Percentiles rank a stretch among this genome's conserved stretches.
Conservation (phyloP, 2,113 vertebrate genomes). For the Actenoides lindsayi region DNA sequence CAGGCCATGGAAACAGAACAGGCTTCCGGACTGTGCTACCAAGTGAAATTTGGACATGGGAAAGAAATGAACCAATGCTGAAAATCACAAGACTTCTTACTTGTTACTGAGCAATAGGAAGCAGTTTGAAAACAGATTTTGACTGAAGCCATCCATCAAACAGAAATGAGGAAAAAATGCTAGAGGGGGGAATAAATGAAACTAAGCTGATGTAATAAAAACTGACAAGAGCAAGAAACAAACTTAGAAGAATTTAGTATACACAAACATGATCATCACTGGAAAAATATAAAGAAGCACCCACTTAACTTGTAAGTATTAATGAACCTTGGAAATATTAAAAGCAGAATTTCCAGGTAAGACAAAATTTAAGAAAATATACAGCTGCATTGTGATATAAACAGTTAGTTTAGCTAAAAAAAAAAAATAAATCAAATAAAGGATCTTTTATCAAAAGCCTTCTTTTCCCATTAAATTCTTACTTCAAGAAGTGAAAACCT, state of each 20-base stretch:
- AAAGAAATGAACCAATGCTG: neutral
- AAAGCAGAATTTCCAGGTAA: neutral
- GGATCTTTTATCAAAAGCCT: neutral
- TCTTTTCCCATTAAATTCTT: neutral
- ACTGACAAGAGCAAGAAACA: neutral
- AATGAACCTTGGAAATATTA: neutral
- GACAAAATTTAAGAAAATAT: neutral
- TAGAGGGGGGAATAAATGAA: neutral
- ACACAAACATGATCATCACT: neutral
- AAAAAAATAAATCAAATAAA: neutral
- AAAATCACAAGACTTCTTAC: neutral
- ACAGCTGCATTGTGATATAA: neutral
- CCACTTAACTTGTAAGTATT: neutral
- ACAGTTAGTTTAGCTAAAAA: neutral
- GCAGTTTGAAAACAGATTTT: neutral
- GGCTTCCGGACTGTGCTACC: rapidly evolving
- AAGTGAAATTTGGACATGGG: neutral
- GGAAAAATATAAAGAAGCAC: neutral
- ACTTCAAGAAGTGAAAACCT: neutral
- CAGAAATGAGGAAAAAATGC: neutral
- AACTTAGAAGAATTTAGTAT: neutral
- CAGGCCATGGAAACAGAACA: neutral
- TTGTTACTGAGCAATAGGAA: neutral
- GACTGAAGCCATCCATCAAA: neutral
- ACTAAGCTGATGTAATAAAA: neutral